These are phyloP conservation scores for Patella caerulea DNA, from an alignment of 2,888 invertebrate species.

Conservation along the genomic window DNA sequence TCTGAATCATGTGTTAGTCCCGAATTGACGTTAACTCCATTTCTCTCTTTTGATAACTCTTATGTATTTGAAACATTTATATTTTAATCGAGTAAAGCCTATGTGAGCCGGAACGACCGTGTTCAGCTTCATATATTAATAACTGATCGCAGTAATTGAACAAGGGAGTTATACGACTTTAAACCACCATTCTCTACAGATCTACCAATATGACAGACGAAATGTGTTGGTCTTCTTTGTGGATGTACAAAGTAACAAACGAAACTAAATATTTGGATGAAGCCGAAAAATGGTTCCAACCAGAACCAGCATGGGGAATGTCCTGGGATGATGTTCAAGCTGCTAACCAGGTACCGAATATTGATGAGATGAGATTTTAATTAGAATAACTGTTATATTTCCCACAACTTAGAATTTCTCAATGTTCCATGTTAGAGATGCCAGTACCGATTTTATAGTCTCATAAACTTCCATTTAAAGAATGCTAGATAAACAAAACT, in stretches of 20 bases:
- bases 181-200: background rate
- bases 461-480: too few relatives aligned
- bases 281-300: conserved; percentile 45
- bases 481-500: too few relatives aligned
- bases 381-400: background rate
- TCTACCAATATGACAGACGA: conserved; percentile 48
- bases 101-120: too few relatives aligned
- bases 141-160: too few relatives aligned
- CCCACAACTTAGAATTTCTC: background rate
- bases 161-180: too few relatives aligned
- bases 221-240: conserved; percentile 59
- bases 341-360: conserved; percentile 22
- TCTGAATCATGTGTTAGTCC: too few relatives aligned
- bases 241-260: conserved; percentile 61
- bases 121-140: too few relatives aligned
- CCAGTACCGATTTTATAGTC: background rate
- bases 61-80: too few relatives aligned
- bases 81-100: too few relatives aligned
- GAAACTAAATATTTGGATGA: conserved; percentile 51
- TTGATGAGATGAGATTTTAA: background rate
- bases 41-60: too few relatives aligned
- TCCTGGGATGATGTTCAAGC: conserved; percentile 25
- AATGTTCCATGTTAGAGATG: background rate
- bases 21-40: too few relatives aligned
- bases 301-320: conserved; percentile 49